Conservation (phyloP, 2,797 vertebrate genomes). For the Synaphobranchus kaupii region DNA sequence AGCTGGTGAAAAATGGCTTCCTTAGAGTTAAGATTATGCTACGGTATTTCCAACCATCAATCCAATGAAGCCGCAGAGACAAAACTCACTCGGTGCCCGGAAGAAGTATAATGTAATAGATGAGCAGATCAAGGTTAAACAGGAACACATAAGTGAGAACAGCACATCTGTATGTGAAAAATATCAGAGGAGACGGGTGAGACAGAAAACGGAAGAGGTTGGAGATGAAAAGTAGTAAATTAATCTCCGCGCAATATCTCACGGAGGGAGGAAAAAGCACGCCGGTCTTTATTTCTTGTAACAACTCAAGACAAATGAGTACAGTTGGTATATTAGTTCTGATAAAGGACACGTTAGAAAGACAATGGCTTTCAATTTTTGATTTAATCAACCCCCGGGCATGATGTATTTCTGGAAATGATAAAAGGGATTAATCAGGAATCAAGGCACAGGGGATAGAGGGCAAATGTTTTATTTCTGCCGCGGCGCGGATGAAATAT, state of each 20-base stretch:
- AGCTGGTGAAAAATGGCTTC: constrained; percentile 69
- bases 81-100: constrained; percentile 61
- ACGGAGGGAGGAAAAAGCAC: constrained; percentile 74
- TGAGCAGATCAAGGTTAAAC: constrained; percentile 76
- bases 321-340: constrained; percentile 70
- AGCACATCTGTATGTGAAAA: constrained; percentile 75
- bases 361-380: constrained; percentile 87
- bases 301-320: constrained; percentile 88
- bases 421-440: constrained; percentile 89
- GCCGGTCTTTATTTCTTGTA: constrained; percentile 83
- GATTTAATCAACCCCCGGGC: constrained; percentile 87
- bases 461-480: constrained; percentile 74
- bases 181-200: constrained; percentile 66
- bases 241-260: constrained; percentile 83
- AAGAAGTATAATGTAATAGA: constrained; percentile 71
- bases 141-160: constrained; percentile 72
- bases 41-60: constrained; percentile 72
- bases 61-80: constrained; percentile 65
- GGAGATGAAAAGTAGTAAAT: constrained; percentile 80
- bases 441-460: constrained; percentile 68
- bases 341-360: constrained; percentile 82
- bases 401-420: constrained; percentile 88
- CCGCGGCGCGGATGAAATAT: constrained; percentile 81
- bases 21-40: constrained; percentile 74
- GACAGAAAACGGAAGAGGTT: constrained; percentile 70